Percentiles rank a stretch among this genome's conserved stretches.
Conservation (phyloP, 2,797 vertebrate species). For the Rhadinocentrus ornatus region DNA sequence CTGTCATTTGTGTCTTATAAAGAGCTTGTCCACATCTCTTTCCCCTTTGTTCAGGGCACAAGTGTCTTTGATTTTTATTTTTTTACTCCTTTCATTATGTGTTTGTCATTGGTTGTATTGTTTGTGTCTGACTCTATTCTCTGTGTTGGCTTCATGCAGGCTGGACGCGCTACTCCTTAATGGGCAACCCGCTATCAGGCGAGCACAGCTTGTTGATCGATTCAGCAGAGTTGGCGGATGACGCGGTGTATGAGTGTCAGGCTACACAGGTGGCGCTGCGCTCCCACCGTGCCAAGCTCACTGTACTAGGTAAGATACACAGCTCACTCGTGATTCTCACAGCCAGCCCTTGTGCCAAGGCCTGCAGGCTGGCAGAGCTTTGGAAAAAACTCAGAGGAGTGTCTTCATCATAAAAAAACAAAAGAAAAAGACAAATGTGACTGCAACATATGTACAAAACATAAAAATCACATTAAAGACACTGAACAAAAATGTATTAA, state of each 20-base stretch:
- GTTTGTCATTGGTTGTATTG: slow-evolving; percentile 63
- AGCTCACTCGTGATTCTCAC: slow-evolving; percentile 67
- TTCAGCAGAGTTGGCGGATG: slow-evolving; percentile 87
- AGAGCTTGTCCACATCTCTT: slow-evolving; percentile 58
- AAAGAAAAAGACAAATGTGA: slow-evolving; percentile 29
- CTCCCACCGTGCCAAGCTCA: slow-evolving; percentile 89
- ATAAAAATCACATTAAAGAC: slow-evolving; percentile 20
- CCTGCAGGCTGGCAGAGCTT: slow-evolving; percentile 49
- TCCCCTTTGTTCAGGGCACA: slow-evolving; percentile 60
- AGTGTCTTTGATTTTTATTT: slow-evolving; percentile 54
- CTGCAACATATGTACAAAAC: slow-evolving; percentile 10
- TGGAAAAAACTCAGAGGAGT: slow-evolving; percentile 51
- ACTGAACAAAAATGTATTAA: slow-evolving; percentile 9
- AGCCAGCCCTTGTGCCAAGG: slow-evolving; percentile 56
- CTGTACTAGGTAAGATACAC: slow-evolving; percentile 87
- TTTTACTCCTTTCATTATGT: slow-evolving; percentile 63
- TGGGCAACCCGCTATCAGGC: slow-evolving; percentile 86
- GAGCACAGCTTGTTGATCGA: slow-evolving; percentile 92
- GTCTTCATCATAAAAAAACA: slow-evolving; percentile 56
- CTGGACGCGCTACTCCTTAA: slow-evolving; percentile 91
- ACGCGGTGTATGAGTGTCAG: slow-evolving; percentile 92
- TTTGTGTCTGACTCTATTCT: slow-evolving; percentile 73
- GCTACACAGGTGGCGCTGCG: slow-evolving; percentile 90
- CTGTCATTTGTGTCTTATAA: slow-evolving; percentile 59
- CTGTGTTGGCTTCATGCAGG: slow-evolving; percentile 80